Base-by-base conservation (phyloP, 2,888 invertebrate species). In the Hesperia comma region DNA sequence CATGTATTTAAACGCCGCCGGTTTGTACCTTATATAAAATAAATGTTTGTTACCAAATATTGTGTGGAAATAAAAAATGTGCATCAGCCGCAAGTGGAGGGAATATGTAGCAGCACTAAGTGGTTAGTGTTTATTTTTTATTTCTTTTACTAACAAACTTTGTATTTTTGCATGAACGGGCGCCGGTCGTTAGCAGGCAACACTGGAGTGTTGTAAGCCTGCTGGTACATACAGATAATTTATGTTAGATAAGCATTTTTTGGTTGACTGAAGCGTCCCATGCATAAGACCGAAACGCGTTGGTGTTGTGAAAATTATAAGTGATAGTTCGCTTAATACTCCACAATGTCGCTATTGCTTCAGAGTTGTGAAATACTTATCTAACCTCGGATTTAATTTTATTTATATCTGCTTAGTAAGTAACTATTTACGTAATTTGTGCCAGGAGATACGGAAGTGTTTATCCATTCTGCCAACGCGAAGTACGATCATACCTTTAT, bases 101-200 rank as follows among this genome's bases (percentile, higher is more conserved):
- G 92, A 92, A 82, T 92, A 92, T 83, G 85, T 86, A 75, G 85
- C 91, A 67, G 92, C 92, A 73, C 85, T 92, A 83, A 92, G 92
- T 82, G 92, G 92, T 92, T 79, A 81, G 92, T 90, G 74, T 71
- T 74, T 46, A 41, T 76, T 77, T 78, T 19, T 77, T 77, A 76
- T 77, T 77, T 74, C 73, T 74, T 73, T 77, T 71, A 73, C 72
- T 75, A 74, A 26, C 26, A 74, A 49, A 19, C n/a, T 37, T 32
- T 51, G 7, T 60, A n/a, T 15, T 58, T 26, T 46, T 12, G 12
- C n/a, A 19, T n/a, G 17, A 41, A 17, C 33, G 19, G 43, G 33
- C 55, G 55, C 49, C 7, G 55, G 33, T 17, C 40, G 21, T 54
- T 56, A 12, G 66, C 69, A 69, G 69, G 64, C 71, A 71, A 74